Conservation (phyloP, 1,140 invertebrate genomes). For the Zaprionus tsacasi region DNA sequence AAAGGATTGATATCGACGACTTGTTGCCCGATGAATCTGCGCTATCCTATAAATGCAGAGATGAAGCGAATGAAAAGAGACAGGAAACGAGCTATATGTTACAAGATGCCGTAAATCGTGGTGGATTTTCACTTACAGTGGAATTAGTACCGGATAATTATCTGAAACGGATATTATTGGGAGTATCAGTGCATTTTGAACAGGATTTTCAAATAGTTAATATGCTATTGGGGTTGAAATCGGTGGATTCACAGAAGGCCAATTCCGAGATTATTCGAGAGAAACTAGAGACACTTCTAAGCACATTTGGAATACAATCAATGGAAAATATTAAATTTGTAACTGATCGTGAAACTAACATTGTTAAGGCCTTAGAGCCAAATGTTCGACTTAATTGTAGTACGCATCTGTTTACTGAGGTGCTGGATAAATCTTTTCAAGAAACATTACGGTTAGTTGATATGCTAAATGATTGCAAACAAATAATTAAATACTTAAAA, state of each 20-base stretch:
- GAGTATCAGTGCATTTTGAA: conserved; percentile 26
- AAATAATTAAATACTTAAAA: conserved; percentile 29
- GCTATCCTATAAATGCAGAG: conserved; percentile 14
- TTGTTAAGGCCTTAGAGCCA: conserved; percentile 21
- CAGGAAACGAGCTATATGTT: conserved; percentile 11
- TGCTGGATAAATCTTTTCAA: conserved; percentile 22
- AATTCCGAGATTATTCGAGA: not conserved
- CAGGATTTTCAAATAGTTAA: conserved; percentile 9
- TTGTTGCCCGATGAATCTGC: conserved; percentile 34
- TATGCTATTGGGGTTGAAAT: conserved; percentile 24
- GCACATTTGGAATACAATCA: conserved; percentile 6
- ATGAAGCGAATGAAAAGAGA: conserved; percentile 31
- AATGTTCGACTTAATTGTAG: conserved; percentile 28
- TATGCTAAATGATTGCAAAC: conserved; percentile 11
- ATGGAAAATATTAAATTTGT: conserved; percentile 35
- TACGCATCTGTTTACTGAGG: conserved; percentile 28
- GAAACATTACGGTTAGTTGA: conserved; percentile 14
- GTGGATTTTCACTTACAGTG: conserved; percentile 9
- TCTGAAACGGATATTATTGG: conserved; percentile 27
- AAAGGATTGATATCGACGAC: conserved; percentile 28
- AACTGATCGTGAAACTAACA: conserved; percentile 29
- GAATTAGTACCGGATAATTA: conserved; percentile 26
- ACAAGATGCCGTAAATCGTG: conserved; percentile 7
- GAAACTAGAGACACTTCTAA: not conserved
- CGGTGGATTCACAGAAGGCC: conserved; percentile 5